Evolutionary conservation across 2,888 invertebrate genomes (phyloP), one percentile per base, ranked within the genome.

Genomic region (Marasmarcha lunaedactyla): DNA sequence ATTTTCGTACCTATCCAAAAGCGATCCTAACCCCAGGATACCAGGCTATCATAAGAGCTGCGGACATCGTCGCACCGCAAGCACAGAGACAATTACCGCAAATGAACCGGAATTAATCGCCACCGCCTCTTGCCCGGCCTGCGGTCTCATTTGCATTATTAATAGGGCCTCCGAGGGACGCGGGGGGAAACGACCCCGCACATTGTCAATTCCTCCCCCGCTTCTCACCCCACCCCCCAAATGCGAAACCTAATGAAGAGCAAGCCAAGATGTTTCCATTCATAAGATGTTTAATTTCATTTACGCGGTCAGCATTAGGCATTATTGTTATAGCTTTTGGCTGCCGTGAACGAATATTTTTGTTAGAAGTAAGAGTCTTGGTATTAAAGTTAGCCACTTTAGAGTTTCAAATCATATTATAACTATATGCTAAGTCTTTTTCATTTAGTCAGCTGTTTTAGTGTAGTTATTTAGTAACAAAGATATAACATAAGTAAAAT

Each of bases 91-190:
- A 83, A 81, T 83, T 83, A 81, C 81, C 83, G 77, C 81, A 83
- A 83, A 81, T 81, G 81, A 81, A 83, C 76, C 81, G 67, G 77
- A 79, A 81, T 83, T 81, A 84, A 84, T 83, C 77, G 81, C 63
- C 77, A 71, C 71, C 74, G 73, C 74, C 74, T 69, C 79, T 81
- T 81, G 81, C 78, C 74, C 78, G 70, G 64, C 77, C 76, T 76
- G 81, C 77, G 79, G 79, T 76, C 81, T 81, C 79, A 81, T 81
- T 81, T 81, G 74, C 81, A 83, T 84, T 83, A 84, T 84, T 84
- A 83, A 83, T 83, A 81, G 79, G 76, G 70, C 67, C 71, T 64
- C 63, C 57, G 63, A 61, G 77, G 62, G 63, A 57, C 42, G 55
- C 46, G 48, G 49, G 47, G 48, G 50, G 49, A 46, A 52, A 55